Percentiles rank a stretch among this genome's conserved stretches.
These are phyloP conservation scores for Hippopotamus amphibius DNA, from an alignment of 2,113 vertebrate genomes.

Conservation along the genomic window DNA sequence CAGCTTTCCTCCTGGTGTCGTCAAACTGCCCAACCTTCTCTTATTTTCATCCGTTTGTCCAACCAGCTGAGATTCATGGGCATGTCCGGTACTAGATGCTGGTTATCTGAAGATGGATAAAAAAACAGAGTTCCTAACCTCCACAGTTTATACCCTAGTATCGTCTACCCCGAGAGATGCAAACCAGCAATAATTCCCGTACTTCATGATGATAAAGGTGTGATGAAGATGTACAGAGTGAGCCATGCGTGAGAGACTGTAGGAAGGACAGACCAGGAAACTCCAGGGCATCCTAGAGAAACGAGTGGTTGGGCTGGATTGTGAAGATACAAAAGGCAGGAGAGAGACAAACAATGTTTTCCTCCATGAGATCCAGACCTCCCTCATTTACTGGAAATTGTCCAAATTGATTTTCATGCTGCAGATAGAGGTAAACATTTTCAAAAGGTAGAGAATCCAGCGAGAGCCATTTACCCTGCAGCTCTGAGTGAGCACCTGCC, in stretches of 20 bases:
- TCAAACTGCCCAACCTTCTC: background rate
- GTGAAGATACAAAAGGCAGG: background rate
- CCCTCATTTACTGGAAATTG: background rate
- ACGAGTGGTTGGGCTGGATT: background rate
- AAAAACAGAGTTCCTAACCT: background rate
- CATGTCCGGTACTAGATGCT: background rate
- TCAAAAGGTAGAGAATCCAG: background rate
- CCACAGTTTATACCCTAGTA: background rate
- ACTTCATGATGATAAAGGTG: background rate
- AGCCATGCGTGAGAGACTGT: background rate
- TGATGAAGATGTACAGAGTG: background rate
- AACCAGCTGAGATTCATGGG: background rate
- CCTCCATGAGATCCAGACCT: background rate
- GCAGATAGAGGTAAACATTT: background rate
- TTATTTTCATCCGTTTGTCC: background rate
- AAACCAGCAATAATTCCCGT: background rate
- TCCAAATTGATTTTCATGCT: background rate
- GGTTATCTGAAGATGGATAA: background rate
- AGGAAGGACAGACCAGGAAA: background rate
- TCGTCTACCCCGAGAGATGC: background rate
- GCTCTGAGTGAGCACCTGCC: background rate
- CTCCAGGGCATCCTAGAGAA: background rate
- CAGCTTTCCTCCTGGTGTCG: background rate
- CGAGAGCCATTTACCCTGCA: background rate
- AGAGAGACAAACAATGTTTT: background rate